Evolutionary conservation across 2,888 invertebrate species (phyloP).

Genomic region (Brachypalpus laphriformis): DNA sequence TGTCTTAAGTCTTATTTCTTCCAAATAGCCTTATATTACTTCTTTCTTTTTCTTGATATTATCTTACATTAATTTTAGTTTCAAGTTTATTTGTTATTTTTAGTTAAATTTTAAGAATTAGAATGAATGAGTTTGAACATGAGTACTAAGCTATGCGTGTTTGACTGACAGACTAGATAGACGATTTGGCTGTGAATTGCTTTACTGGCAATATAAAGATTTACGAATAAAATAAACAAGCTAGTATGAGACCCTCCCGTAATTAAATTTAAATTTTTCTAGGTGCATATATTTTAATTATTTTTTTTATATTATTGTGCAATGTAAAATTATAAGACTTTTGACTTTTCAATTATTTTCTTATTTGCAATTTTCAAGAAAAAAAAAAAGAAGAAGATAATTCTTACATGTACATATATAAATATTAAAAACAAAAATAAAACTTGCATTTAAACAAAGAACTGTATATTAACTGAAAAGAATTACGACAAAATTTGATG

Average conservation of each 20-base stretch:
- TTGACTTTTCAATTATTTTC: conserved; percentile 24
- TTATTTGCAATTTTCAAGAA: conserved; percentile 4
- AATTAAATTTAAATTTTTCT: conserved; percentile 29
- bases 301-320: conserved; percentile 10
- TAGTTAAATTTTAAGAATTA: background rate
- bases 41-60: background rate
- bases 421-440: conserved; percentile 4
- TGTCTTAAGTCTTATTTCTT: background rate
- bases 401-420: conserved; percentile 9
- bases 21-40: background rate
- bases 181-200: conserved; percentile 69
- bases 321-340: conserved; percentile 42
- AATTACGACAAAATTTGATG: background rate
- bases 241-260: conserved; percentile 46
- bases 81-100: background rate
- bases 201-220: conserved; percentile 52
- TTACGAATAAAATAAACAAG: conserved; percentile 48
- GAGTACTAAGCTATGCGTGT: conserved; percentile 41
- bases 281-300: conserved; percentile 22
- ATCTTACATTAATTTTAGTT: no score
- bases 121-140: conserved; percentile 32
- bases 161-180: conserved; percentile 61
- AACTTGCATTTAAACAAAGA: conserved; percentile 45
- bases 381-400: no score
- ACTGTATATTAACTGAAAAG: conserved; percentile 16